These are phyloP conservation scores for Siniperca knerii DNA, from an alignment of 2,113 vertebrate species.

Conservation along the genomic window DNA sequence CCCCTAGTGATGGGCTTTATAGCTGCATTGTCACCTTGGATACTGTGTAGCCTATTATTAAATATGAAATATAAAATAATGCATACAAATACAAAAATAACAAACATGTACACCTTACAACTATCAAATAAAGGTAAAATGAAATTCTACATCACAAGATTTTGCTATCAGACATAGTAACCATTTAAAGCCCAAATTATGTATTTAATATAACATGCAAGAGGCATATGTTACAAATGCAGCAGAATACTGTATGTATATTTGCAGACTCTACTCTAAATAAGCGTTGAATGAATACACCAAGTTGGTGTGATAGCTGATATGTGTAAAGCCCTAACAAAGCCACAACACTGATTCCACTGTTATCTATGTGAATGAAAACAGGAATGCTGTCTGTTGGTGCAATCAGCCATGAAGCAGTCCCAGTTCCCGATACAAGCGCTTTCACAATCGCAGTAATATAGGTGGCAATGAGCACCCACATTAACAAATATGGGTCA, in stretches of 20 bases:
- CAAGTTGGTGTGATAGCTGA: slow-evolving; percentile 27
- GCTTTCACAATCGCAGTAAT: slow-evolving; percentile 52
- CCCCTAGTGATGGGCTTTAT: too few species aligned
- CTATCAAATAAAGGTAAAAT: too few species aligned
- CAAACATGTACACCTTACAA: too few species aligned
- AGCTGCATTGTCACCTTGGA: too few species aligned
- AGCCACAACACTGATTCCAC: slow-evolving; percentile 50
- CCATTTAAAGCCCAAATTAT: too few species aligned
- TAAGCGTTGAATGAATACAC: slow-evolving; percentile 5
- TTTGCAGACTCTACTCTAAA: not conserved
- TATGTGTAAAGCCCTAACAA: slow-evolving; percentile 61
- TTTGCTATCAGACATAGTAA: too few species aligned
- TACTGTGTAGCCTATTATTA: too few species aligned
- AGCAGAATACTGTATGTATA: not conserved
- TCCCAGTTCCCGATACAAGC: slow-evolving; percentile 19
- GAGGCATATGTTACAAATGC: too few species aligned
- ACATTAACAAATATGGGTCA: slow-evolving; percentile 75
- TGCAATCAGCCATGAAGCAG: slow-evolving; percentile 48
- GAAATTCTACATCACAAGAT: too few species aligned
- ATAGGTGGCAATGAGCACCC: slow-evolving; percentile 58
- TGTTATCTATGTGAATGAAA: slow-evolving; percentile 41
- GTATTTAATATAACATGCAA: too few species aligned
- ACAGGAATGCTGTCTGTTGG: slow-evolving; percentile 38
- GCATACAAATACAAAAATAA: too few species aligned
- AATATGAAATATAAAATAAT: too few species aligned